phyloP scores from a whole-genome alignment of 2,888 invertebrate genomes.

The Laspeyria flexula region DNA sequence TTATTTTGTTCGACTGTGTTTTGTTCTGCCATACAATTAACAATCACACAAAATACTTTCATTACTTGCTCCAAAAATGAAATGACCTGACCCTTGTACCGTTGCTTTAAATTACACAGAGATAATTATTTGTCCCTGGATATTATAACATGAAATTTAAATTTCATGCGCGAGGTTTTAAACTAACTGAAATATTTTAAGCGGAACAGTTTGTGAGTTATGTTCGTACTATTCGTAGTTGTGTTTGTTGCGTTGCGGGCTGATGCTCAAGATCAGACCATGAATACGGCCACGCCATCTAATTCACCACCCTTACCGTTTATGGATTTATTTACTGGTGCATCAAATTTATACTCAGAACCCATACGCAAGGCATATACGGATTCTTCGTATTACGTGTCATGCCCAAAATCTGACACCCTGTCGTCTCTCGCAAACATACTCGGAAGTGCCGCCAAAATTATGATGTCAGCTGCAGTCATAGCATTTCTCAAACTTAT shows the following conservation, averaged over 20 bases:
- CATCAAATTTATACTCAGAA: constrained; percentile 70
- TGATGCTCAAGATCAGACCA: constrained; percentile 67
- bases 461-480: constrained; percentile 75
- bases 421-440: constrained; percentile 75
- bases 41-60: constrained; percentile 47
- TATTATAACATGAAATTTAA: constrained; percentile 69
- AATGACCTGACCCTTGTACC: constrained; percentile 62
- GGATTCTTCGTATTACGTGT: constrained; percentile 62
- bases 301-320: constrained; percentile 64
- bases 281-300: constrained; percentile 64
- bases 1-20: too few relatives aligned
- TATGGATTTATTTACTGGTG: constrained; percentile 72
- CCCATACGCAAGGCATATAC: constrained; percentile 72
- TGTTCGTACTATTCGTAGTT: constrained; percentile 69
- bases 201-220: constrained; percentile 78
- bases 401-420: constrained; percentile 72
- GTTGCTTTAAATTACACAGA: constrained; percentile 62
- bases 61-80: constrained; percentile 54
- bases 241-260: constrained; percentile 59
- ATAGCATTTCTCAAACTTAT: constrained; percentile 75
- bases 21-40: too few relatives aligned
- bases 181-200: constrained; percentile 62
- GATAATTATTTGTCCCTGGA: constrained; percentile 68
- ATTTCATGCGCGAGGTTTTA: constrained; percentile 82
- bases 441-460: constrained; percentile 78